A percentile compares a stretch with the other conserved stretches of the same genome.
phyloP scores from a whole-genome alignment of 1,140 invertebrate genomes.

The Conopomorpha cramerella region DNA sequence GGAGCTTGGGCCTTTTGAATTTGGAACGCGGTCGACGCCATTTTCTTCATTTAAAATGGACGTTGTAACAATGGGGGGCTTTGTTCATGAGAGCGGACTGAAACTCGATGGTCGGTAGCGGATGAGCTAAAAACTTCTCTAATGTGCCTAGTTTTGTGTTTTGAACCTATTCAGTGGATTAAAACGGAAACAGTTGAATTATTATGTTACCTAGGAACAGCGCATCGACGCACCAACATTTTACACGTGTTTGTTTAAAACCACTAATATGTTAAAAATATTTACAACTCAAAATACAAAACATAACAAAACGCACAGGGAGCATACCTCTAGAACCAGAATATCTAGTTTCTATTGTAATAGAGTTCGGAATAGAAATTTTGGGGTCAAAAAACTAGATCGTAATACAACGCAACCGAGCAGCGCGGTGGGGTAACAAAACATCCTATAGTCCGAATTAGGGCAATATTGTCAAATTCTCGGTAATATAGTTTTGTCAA shows the following conservation, averaged over 20 bases:
- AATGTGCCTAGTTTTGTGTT: too few species aligned
- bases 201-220: too few species aligned
- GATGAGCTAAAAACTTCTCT: constrained; percentile 17
- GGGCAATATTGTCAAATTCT: constrained; percentile 53
- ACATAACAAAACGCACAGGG: constrained; percentile 2
- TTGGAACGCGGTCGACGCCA: constrained; percentile 35
- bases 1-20: constrained; percentile 31
- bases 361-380: constrained; percentile 13
- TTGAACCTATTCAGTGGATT: too few species aligned
- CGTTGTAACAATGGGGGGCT: constrained; percentile 46
- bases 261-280: too few species aligned
- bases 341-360: constrained; percentile 38
- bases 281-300: too few species aligned
- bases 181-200: too few species aligned
- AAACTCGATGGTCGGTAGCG: constrained; percentile 25
- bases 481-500: constrained; percentile 59
- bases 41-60: constrained; percentile 60
- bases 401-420: constrained; percentile 20
- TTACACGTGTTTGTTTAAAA: too few species aligned
- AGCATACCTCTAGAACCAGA: constrained; percentile 26
- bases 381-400: constrained; percentile 48
- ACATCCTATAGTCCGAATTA: constrained; percentile 35
- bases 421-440: constrained; percentile 27
- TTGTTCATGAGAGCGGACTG: constrained; percentile 25
- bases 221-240: too few species aligned